Evolutionary conservation across 2,113 vertebrate genomes (phyloP), one percentile per base, ranked within the genome.

Genomic region (Brachyhypopomus occidentalis): DNA sequence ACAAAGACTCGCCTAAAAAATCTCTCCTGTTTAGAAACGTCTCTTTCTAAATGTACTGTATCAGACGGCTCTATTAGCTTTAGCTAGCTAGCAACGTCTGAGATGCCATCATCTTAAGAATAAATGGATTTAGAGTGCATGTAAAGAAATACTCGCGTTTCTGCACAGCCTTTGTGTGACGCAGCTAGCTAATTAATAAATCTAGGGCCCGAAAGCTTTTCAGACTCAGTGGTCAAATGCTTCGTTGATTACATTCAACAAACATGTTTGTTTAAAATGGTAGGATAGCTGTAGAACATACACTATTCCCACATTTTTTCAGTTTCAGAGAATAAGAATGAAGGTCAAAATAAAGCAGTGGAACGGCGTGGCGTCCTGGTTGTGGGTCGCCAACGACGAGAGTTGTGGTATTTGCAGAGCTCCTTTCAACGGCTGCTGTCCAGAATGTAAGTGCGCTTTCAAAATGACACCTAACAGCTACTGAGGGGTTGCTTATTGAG

Each of bases 301-400:
- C 45, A 52, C 1, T 14, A 11, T 52, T 23, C 62, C 27, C 62
- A 60, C 19, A 23, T 63, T 12, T 22, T 63, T 17, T 8, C 23
- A 60, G 22, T 66, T 25, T 22, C 17, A 36, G n/a, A 34, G n/a
- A 38, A 17, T 5, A 34, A 59, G 25, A 77, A 96, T 97, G 96
- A 96, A 96, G 89, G 95, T 98, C 60, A 95, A 95, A 78, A 93
- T 98, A 41, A 95, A 95, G 67, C 94, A 96, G 89, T 97, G 97
- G 97, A 96, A 94, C 52, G 97, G 95, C 0, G 96, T 98, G 62
- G 97, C 97, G 1, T 96, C 97, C 2, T 99, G 97, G 97, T 88
- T 97, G 1, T 98, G 97, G 97, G 96, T 99, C 77, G 97, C 97
- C 52, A 99, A 99, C 41, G 97, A 99, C 82, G 97, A 99, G 45